A percentile compares a stretch with the other conserved stretches of the same genome.
These are phyloP conservation scores for Papilio polytes DNA, from an alignment of 1,140 invertebrate species.

Conservation along the genomic window DNA sequence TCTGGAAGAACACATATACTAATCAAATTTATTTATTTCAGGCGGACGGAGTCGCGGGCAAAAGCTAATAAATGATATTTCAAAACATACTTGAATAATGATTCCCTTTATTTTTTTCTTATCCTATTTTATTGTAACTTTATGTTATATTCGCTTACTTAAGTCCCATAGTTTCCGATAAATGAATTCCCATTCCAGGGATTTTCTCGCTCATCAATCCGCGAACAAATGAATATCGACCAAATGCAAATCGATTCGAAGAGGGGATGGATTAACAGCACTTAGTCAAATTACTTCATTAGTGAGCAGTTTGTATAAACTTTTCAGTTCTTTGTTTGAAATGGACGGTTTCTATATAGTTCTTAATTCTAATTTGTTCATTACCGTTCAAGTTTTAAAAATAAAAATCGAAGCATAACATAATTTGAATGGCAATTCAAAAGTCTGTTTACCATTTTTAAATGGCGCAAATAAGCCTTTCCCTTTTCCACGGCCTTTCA, in stretches of 20 bases:
- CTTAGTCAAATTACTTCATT: conserved; percentile 37
- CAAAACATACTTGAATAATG: neutral
- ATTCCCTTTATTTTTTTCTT: too few species aligned
- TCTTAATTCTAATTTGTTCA: conserved; percentile 1
- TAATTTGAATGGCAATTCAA: neutral
- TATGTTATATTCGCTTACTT: neutral
- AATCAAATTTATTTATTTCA: too few species aligned
- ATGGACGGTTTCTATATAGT: neutral
- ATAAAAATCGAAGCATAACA: neutral
- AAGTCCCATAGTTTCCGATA: neutral
- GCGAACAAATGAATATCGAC: conserved; percentile 33
- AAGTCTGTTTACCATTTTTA: neutral
- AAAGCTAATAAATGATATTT: too few species aligned
- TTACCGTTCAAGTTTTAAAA: neutral
- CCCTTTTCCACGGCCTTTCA: neutral
- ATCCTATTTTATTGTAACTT: too few species aligned
- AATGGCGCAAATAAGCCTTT: neutral
- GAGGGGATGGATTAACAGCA: conserved; percentile 38
- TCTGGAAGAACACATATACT: too few species aligned
- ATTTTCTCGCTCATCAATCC: conserved; percentile 6
- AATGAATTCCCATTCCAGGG: conserved; percentile 21
- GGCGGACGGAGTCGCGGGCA: too few species aligned
- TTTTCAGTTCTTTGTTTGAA: conserved; percentile 28
- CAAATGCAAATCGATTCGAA: conserved; percentile 33
- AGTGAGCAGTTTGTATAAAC: conserved; percentile 30